Conservation (phyloP, 1,140 invertebrate genomes). For the Drosophila littoralis region DNA sequence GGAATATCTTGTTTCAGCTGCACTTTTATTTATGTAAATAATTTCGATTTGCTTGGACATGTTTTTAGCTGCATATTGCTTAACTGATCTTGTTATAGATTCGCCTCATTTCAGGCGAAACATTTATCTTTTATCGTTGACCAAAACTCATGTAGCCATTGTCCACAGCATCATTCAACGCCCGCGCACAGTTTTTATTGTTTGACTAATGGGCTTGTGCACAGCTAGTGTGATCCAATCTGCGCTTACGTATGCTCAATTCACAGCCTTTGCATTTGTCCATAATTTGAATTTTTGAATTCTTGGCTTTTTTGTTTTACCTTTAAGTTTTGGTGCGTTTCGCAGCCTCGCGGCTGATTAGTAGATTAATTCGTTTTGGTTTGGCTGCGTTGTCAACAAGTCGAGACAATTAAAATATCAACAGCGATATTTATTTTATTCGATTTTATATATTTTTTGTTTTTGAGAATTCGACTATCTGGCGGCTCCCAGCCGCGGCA, state of each 20-base stretch:
- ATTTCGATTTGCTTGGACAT: not conserved
- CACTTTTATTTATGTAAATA: too few relatives aligned
- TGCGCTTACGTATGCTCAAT: slow-evolving; percentile 16
- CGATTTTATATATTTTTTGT: slow-evolving; percentile 10
- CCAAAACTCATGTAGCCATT: slow-evolving; percentile 9
- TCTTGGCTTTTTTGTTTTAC: slow-evolving; percentile 1
- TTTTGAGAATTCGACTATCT: slow-evolving; percentile 43
- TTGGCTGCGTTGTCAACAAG: slow-evolving; percentile 66
- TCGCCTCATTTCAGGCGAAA: slow-evolving; percentile 19
- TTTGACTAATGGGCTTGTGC: slow-evolving; percentile 63
- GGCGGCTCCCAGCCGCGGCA: not conserved
- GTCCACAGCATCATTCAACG: slow-evolving; percentile 47
- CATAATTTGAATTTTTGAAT: slow-evolving; percentile 17
- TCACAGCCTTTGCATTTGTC: slow-evolving; percentile 43
- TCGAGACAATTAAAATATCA: slow-evolving; percentile 79
- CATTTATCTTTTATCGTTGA: slow-evolving; percentile 50
- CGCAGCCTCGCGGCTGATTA: slow-evolving; percentile 73
- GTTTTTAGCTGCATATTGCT: slow-evolving; percentile 5
- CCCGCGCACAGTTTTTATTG: slow-evolving; percentile 40
- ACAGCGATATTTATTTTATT: slow-evolving; percentile 38
- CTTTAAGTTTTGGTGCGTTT: slow-evolving; percentile 23
- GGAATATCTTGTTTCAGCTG: too few relatives aligned
- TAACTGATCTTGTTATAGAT: slow-evolving; percentile 29
- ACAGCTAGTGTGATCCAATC: slow-evolving; percentile 33
- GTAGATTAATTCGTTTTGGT: slow-evolving; percentile 64